A percentile compares a stretch with the other conserved stretches of the same genome.
phyloP scores from a whole-genome alignment of 2,113 vertebrate species.

The Otis tarda region DNA sequence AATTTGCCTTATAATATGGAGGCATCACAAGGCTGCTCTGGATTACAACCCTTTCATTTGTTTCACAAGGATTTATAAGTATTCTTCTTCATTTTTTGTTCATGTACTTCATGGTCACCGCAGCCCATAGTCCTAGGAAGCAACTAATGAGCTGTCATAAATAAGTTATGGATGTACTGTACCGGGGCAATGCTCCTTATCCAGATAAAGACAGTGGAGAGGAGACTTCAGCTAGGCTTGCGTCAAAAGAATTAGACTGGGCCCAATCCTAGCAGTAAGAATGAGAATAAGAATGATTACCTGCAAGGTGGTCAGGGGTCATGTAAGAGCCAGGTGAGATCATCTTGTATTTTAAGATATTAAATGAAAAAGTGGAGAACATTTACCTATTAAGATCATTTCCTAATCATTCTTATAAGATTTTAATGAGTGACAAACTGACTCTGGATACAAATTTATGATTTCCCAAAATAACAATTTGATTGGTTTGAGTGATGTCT shows the following conservation, averaged over 20 bases:
- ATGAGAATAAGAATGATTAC: constrained; percentile 44
- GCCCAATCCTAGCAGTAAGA: neutral
- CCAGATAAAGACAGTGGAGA: neutral
- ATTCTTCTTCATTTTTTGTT: neutral
- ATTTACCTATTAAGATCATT: constrained; percentile 83
- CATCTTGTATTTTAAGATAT: constrained; percentile 75
- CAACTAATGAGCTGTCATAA: neutral
- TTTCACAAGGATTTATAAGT: neutral
- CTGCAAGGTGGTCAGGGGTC: constrained; percentile 55
- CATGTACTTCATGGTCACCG: neutral
- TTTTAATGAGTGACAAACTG: constrained; percentile 85
- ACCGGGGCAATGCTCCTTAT: neutral
- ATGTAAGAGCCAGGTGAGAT: constrained; percentile 65
- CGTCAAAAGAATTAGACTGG: neutral
- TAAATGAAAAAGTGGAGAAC: constrained; percentile 76
- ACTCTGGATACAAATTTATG: constrained; percentile 83
- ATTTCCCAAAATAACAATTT: constrained; percentile 87
- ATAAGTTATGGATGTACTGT: neutral
- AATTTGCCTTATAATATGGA: neutral
- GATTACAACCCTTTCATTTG: neutral
- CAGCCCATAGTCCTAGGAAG: neutral
- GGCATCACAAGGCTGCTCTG: neutral
- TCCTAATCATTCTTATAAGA: constrained; percentile 82
- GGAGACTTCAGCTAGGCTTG: neutral
- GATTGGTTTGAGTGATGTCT: constrained; percentile 86